Base-by-base conservation (phyloP, 2,113 vertebrate species). In the Gallinago paraguaiae region DNA sequence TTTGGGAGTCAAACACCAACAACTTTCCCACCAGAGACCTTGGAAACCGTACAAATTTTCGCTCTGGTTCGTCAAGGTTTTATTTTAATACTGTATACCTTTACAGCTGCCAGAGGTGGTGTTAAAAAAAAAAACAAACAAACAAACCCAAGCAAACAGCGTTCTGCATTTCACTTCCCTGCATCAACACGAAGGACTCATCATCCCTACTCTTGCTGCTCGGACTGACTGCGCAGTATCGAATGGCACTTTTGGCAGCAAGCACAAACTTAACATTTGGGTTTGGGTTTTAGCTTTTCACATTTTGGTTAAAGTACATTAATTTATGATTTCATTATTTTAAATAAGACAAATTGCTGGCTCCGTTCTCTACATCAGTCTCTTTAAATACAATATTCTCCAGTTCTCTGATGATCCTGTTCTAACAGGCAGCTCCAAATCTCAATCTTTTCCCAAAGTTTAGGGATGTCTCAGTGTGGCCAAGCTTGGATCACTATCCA, bases 21-120 rank as follows among this genome's bases (percentile, higher is more conserved):
- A 96, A 88, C 51, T 92, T 97, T 92, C 77, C 82, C 91, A 97
- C n/a, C 80, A 96, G 78, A 96, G 95, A 96, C 86, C 77, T 94
- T 97, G 94, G 94, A 97, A 89, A 96, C 53, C 17, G 77, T 94
- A 97, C 95, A 96, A 51, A 41, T 93, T 93, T 97, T 97, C 84
- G 86, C 74, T 96, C 93, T 79, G 30, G 83, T 96, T 64, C 87
- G 91, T 95, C 96, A 96, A 91, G 60, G 78, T 83, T 97, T 98
- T 92, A 88, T 94, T 97, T 98, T 92, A 96, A 96, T 70, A 75
- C 6, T 10, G 7, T 71, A 12, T 83, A 93, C 95, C 39, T 93
- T 97, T 82, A 69, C 70, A 63, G 61, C 71, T 93, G 94, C 94
- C 95, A 97, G 96, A 95, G 54, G 54, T 93, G 70, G 69, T 89